These are phyloP conservation scores for Steinernema scapterisci DNA, from an alignment of 2,888 invertebrate species.

Conservation along the genomic window DNA sequence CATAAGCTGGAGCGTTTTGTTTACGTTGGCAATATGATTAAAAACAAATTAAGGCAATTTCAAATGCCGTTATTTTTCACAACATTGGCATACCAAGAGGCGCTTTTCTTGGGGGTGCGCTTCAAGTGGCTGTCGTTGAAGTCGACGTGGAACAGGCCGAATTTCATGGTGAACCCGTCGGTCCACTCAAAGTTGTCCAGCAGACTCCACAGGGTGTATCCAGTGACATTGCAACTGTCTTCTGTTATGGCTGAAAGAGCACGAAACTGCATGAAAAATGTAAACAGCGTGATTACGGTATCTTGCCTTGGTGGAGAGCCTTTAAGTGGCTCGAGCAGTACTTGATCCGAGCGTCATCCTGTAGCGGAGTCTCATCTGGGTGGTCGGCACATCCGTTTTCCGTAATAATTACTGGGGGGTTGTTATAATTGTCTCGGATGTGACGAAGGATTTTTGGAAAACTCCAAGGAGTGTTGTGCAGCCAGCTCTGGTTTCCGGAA, in stretches of 20 bases:
- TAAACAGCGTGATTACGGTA: not conserved
- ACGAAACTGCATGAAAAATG: not conserved
- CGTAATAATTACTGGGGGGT: slow-evolving; percentile 69
- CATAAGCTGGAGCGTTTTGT: no score
- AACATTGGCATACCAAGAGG: slow-evolving; percentile 39
- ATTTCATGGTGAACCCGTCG: slow-evolving; percentile 75
- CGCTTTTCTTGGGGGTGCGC: slow-evolving; percentile 76
- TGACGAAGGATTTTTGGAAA: not conserved
- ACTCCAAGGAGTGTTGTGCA: not conserved
- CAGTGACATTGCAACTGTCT: slow-evolving; percentile 68
- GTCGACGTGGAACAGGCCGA: slow-evolving; percentile 78
- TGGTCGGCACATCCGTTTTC: slow-evolving; percentile 36
- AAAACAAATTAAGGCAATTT: not conserved
- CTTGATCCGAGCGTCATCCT: slow-evolving; percentile 35
- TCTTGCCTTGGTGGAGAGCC: slow-evolving; percentile 29
- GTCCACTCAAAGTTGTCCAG: slow-evolving; percentile 83
- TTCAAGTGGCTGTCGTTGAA: slow-evolving; percentile 76
- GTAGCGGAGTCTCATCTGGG: slow-evolving; percentile 31
- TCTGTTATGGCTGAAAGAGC: slow-evolving; percentile 30
- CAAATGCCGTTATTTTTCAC: slow-evolving; percentile 11
- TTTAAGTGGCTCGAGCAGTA: slow-evolving; percentile 36
- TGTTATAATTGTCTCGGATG: slow-evolving; percentile 71
- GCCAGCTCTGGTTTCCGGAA: not conserved
- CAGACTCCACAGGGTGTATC: slow-evolving; percentile 79
- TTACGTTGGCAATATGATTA: not conserved